Evolutionary conservation across 2,797 vertebrate species (phyloP).

Genomic region (Sebastes kiyomatsui): DNA sequence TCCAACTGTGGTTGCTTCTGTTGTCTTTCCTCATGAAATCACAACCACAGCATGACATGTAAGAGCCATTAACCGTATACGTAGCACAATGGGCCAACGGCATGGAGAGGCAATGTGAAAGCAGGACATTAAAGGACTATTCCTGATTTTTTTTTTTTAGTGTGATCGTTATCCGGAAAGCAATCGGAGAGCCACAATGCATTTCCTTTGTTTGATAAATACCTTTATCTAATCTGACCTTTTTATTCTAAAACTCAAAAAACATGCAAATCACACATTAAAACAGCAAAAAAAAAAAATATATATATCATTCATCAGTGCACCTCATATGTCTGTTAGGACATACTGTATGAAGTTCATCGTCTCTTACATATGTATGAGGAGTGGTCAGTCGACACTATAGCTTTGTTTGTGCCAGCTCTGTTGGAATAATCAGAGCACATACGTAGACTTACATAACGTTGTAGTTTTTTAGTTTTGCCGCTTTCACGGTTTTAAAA

Average conservation of each 20-base stretch:
- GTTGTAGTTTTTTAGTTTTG: neutral
- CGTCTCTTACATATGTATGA: constrained; percentile 5
- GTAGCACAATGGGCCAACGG: neutral
- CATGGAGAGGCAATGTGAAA: neutral
- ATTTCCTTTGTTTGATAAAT: constrained; percentile 8
- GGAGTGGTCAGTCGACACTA: neutral
- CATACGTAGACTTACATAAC: constrained; percentile 51
- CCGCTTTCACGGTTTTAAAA: neutral
- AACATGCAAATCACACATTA: neutral
- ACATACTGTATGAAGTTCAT: neutral
- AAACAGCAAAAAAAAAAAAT: neutral
- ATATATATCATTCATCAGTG: neutral
- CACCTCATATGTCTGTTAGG: neutral
- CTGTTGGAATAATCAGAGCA: constrained; percentile 62
- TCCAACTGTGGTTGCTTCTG: constrained; percentile 48
- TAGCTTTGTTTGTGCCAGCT: constrained; percentile 54
- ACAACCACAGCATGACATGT: constrained; percentile 40
- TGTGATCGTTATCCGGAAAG: neutral
- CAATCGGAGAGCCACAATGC: neutral
- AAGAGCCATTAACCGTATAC: constrained; percentile 25
- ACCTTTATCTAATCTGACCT: neutral
- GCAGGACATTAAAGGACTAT: constrained; percentile 4
- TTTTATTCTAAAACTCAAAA: neutral
- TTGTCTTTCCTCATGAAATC: constrained; percentile 46
- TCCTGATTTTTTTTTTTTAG: neutral